Percentiles rank a stretch among this genome's conserved stretches.
Conservation (phyloP, 37 sponge, comb jelly and placozoan species). For the Lycopodina hypogea region DNA sequence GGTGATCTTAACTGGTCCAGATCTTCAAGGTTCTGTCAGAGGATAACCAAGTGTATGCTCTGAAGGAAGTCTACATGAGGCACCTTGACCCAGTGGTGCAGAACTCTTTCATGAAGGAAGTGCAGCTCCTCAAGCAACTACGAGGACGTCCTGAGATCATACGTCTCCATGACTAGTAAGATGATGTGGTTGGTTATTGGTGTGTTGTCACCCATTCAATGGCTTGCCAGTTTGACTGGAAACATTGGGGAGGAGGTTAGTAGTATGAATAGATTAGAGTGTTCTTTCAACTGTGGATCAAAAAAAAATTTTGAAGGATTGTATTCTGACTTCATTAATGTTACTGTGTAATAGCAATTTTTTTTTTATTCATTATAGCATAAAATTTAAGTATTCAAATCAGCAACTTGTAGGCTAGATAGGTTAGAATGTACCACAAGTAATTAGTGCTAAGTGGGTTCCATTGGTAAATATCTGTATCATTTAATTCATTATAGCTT, state of each 20-base stretch:
- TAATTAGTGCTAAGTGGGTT: too few species aligned
- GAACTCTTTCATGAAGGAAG: slow-evolving; percentile 50
- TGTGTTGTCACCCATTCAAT: too few species aligned
- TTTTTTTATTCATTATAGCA: too few species aligned
- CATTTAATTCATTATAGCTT: too few species aligned
- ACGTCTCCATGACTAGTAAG: slow-evolving; percentile 65
- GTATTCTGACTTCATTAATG: not conserved
- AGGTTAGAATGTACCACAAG: too few species aligned
- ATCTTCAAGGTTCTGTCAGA: slow-evolving; percentile 61
- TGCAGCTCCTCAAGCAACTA: slow-evolving; percentile 59
- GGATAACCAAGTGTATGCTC: slow-evolving; percentile 52
- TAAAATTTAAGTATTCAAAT: too few species aligned
- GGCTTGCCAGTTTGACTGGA: too few species aligned
- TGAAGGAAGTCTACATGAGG: slow-evolving; percentile 61
- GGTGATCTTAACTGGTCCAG: too few species aligned
- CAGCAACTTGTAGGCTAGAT: too few species aligned
- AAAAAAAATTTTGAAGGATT: not conserved
- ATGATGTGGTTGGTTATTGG: not conserved
- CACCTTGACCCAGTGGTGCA: slow-evolving; percentile 25
- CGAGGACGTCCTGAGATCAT: slow-evolving; percentile 46
- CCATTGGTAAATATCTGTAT: too few species aligned
- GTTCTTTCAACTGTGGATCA: too few species aligned
- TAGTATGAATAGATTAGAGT: too few species aligned
- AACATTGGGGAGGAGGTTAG: not conserved
- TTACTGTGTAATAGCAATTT: not conserved